phyloP scores from a whole-genome alignment of 2,797 vertebrate species.

The Yasuhikotakia modesta region DNA sequence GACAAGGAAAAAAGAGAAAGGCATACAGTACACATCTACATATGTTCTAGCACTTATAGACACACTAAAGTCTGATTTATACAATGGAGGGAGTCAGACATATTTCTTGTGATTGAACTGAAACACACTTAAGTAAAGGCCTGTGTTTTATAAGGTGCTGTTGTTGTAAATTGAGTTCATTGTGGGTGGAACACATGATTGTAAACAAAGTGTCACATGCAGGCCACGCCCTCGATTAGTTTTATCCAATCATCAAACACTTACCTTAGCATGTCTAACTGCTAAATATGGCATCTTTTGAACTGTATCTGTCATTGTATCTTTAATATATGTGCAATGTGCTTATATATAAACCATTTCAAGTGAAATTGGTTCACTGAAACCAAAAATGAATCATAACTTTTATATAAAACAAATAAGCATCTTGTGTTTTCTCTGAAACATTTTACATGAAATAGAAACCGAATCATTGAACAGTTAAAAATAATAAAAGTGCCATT shows the following conservation, averaged over 20 bases:
- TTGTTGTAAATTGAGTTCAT: background rate
- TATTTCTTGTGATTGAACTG: background rate
- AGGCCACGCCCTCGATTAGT: background rate
- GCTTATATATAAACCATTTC: background rate
- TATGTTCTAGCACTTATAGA: constrained; percentile 13
- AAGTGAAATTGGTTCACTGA: background rate
- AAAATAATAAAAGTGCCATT: constrained; percentile 3
- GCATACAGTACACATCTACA: constrained; percentile 40
- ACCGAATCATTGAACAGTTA: background rate
- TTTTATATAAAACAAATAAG: constrained; percentile 1
- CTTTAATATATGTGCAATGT: too few species aligned
- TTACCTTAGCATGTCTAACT: constrained; percentile 3
- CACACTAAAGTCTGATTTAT: constrained; percentile 14
- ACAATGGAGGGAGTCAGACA: background rate
- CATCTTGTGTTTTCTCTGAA: background rate
- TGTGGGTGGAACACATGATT: background rate
- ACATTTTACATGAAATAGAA: constrained; percentile 2
- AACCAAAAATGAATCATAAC: background rate
- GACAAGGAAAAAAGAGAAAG: constrained; percentile 83
- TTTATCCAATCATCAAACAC: background rate
- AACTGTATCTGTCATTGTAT: constrained; percentile 4
- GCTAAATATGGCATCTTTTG: constrained; percentile 26
- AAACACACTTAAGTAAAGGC: background rate
- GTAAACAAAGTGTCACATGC: background rate
- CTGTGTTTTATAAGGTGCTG: background rate